Evolutionary conservation across 2,113 vertebrate genomes (phyloP).

Genomic region (Myotis davidii): DNA sequence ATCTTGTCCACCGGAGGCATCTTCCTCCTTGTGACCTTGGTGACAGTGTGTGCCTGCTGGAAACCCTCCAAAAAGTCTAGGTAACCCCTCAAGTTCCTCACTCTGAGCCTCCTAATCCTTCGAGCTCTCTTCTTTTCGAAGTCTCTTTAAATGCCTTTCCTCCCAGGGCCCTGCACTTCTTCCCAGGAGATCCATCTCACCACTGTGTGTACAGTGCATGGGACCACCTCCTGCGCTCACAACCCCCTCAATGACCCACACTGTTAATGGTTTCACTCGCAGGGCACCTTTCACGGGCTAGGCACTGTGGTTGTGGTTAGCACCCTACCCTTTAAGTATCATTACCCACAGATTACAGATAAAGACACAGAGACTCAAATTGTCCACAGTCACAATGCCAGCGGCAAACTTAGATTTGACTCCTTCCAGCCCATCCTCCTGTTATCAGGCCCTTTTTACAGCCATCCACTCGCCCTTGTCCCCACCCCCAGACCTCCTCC

Average conservation of each 20-base stretch:
- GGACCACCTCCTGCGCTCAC: not conserved
- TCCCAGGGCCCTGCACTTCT: not conserved
- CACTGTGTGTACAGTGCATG: not conserved
- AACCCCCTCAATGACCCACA: too few relatives aligned
- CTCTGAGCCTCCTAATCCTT: not conserved
- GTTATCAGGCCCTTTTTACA: not conserved
- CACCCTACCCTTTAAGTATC: not conserved
- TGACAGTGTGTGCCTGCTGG: slow-evolving; percentile 99
- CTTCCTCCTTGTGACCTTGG: slow-evolving; percentile 97
- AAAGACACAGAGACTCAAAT: not conserved
- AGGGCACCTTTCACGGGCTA: not conserved
- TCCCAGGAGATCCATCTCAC: not conserved
- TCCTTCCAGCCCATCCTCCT: not conserved
- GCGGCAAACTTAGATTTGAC: not conserved
- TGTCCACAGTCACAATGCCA: not conserved
- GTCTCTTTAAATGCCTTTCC: not conserved
- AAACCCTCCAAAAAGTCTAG: slow-evolving; percentile 96
- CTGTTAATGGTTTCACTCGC: not conserved
- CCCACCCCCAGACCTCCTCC: not conserved
- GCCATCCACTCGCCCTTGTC: not conserved
- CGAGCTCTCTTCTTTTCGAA: not conserved
- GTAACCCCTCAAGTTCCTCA: slow-evolving; percentile 49
- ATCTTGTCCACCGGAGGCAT: slow-evolving; percentile 98
- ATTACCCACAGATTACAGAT: not conserved
- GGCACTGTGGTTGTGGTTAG: not conserved